These are phyloP conservation scores for Athalia circularis DNA, from an alignment of 2,888 invertebrate genomes.

Conservation along the genomic window DNA sequence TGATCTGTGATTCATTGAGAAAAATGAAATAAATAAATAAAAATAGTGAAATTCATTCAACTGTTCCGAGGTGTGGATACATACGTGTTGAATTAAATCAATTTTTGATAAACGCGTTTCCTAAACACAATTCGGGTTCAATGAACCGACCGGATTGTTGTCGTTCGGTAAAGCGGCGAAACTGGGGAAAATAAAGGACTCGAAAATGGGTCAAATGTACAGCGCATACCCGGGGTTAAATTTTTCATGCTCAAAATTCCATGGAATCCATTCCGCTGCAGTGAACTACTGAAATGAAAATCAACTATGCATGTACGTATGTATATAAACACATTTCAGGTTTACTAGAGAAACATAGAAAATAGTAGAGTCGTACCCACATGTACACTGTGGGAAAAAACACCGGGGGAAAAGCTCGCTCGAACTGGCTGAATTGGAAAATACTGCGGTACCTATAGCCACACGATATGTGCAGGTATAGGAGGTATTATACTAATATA, in stretches of 20 bases:
- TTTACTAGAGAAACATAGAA: not conserved
- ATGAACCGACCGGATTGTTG: conserved; percentile 29
- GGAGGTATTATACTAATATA: too few species aligned
- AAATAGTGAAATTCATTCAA: conserved; percentile 19
- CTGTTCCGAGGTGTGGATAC: conserved; percentile 2
- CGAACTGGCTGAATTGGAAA: too few species aligned
- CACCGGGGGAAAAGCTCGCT: not conserved
- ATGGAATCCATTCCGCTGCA: conserved; percentile 11
- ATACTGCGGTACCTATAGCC: too few species aligned
- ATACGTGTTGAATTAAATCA: not conserved
- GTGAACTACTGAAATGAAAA: conserved; percentile 16
- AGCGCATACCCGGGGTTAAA: conserved; percentile 5
- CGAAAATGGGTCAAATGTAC: not conserved
- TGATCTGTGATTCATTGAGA: not conserved
- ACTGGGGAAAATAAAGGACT: not conserved
- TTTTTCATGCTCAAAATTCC: conserved; percentile 15
- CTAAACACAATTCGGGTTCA: conserved; percentile 25
- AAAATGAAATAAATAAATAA: not conserved
- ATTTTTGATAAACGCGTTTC: conserved; percentile 19
- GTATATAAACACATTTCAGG: conserved; percentile 14
- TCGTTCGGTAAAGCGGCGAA: conserved; percentile 16
- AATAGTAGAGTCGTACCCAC: not conserved
- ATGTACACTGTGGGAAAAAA: conserved; percentile 4
- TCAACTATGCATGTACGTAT: not conserved
- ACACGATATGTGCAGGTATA: too few species aligned